Conservation (phyloP, 2,888 invertebrate genomes). For the Melolontha melolontha region DNA sequence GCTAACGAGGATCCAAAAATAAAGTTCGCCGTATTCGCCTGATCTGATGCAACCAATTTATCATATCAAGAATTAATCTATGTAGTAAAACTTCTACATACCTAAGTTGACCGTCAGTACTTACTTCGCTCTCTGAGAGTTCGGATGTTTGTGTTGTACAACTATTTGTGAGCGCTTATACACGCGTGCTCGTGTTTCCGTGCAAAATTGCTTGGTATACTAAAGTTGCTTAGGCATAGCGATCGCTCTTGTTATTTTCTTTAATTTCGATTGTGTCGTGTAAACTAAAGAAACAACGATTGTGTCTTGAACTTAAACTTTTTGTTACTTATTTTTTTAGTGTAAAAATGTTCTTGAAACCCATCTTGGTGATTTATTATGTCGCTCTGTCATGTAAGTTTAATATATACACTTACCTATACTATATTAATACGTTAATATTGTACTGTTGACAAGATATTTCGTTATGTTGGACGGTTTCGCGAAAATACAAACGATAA, state of each 20-base stretch:
- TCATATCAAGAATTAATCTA: conserved; percentile 38
- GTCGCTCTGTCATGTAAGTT: conserved; percentile 11
- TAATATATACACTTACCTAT: no score
- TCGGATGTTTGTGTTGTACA: not conserved
- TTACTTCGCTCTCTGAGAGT: not conserved
- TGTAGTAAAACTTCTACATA: not conserved
- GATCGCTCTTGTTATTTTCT: no score
- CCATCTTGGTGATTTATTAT: not conserved
- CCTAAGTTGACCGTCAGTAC: conserved; percentile 1
- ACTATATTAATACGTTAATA: no score
- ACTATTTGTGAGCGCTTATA: no score
- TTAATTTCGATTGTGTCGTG: no score
- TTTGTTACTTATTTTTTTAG: conserved; percentile 5
- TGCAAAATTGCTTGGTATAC: no score
- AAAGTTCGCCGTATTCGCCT: conserved; percentile 25
- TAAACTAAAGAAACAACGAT: no score
- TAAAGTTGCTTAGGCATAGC: no score
- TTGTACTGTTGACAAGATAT: no score
- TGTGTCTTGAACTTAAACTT: not conserved
- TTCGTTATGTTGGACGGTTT: no score
- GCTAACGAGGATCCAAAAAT: conserved; percentile 39
- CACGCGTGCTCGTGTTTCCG: no score
- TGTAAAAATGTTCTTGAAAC: conserved; percentile 9
- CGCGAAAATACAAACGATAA: no score
- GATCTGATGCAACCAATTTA: conserved; percentile 40